Evolutionary conservation across 64 coral and sea anemone genomes (phyloP), one percentile per base, ranked within the genome.

Genomic region (Cladopsammia gracilis): DNA sequence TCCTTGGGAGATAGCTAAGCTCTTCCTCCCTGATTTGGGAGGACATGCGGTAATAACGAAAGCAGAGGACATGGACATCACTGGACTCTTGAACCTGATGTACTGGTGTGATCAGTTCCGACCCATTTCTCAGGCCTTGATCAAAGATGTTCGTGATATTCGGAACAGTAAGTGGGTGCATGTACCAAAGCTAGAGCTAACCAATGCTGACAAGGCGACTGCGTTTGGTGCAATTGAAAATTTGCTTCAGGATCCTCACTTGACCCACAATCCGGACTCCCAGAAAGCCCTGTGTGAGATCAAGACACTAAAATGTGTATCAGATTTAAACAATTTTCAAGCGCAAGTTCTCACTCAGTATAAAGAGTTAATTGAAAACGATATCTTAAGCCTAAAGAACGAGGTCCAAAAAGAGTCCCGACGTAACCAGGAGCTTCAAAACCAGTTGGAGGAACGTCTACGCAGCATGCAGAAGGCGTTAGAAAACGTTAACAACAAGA

Each of bases 1-100:
- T 25, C 59, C 52, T 45, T 96, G 94, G 94, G 89, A 96, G 47
- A 77, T 96, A 23, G 90, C 85, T 54, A 96, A 96, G 69, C 58
- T 96, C 0, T 96, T 64, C 57, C 87, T 96, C 77, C 80, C 95
- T 15, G 83, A 69, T 24, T 45, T 61, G 25, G 57, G 62, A 22
- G 77, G 19, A 16, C 43, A 72, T 34, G 65, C 24, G 15, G 48
- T 51, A 14, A 45, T 68, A 15, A 77, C 16, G 4, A 58, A 64
- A 58, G 89, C 77, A 20, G 70, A 54, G 4, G 78, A 70, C 8
- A 91, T 78, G 44, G 89, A 83, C 64, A 46, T 78, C 15, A 91
- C 89, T 82, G 89, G 77, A 3, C 65, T 96, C 11, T 46, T 96
- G 51, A 95, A 95, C 44, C 61, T 95, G 2, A 61, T 95, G 16